Percentiles rank a stretch among this genome's conserved stretches.
These are phyloP conservation scores for Matsumurasca onukii DNA, from an alignment of 1,140 invertebrate genomes.

Conservation along the genomic window DNA sequence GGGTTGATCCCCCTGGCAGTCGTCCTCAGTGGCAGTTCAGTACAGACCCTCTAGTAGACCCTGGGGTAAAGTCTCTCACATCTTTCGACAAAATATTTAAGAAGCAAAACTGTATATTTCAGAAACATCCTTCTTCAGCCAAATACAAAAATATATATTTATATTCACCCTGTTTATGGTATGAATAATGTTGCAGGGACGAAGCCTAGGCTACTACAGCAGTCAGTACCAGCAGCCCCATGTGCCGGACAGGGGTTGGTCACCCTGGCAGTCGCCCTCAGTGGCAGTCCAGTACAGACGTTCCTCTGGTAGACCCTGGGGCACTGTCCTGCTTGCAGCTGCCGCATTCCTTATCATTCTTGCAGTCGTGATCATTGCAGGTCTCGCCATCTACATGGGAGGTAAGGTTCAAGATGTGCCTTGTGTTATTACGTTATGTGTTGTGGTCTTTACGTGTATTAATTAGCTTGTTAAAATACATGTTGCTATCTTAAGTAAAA, in stretches of 20 bases:
- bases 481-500: not conserved
- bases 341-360: conserved; percentile 46
- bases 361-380: conserved; percentile 69
- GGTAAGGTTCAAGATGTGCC: conserved; percentile 55
- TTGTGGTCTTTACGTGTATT: not conserved
- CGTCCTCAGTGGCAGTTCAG: not conserved
- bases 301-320: conserved; percentile 15
- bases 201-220: not conserved
- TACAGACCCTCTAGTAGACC: not conserved
- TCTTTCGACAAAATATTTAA: too few relatives aligned
- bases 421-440: not conserved
- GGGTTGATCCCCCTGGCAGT: not conserved
- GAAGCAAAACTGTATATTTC: too few relatives aligned
- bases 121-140: too few relatives aligned
- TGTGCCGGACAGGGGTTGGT: not conserved
- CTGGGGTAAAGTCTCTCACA: conserved; percentile 35
- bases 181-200: not conserved
- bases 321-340: conserved; percentile 33
- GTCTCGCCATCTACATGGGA: conserved; percentile 75
- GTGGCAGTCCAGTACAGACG: not conserved
- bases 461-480: not conserved
- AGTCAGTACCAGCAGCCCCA: conserved; percentile 3
- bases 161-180: too few relatives aligned
- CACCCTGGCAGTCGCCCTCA: too few relatives aligned
- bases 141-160: too few relatives aligned